Evolutionary conservation across 1,140 invertebrate species (phyloP).

Genomic region (Cydia fagiglandana): DNA sequence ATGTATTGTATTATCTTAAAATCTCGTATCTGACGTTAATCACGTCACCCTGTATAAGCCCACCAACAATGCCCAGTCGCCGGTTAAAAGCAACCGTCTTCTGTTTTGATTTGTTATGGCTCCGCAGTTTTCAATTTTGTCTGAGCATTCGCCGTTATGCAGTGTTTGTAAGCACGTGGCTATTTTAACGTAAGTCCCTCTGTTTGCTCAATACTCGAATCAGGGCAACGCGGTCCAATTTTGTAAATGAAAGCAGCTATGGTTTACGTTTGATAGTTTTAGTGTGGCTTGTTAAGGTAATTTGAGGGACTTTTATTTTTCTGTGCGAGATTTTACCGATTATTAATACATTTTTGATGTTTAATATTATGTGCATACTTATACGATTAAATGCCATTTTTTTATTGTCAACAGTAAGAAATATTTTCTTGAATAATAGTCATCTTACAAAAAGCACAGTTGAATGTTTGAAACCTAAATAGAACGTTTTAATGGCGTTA

Average conservation of each 20-base stretch:
- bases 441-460: too few relatives aligned
- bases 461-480: too few relatives aligned
- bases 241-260: conserved; percentile 15
- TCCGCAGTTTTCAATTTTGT: conserved; percentile 30
- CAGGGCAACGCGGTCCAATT: conserved; percentile 28
- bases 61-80: conserved; percentile 9
- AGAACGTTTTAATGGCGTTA: too few relatives aligned
- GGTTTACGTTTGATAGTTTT: not conserved
- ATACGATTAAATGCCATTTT: too few relatives aligned
- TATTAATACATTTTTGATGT: too few relatives aligned
- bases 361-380: too few relatives aligned
- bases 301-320: not conserved
- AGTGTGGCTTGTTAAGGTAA: not conserved
- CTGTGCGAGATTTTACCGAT: not conserved
- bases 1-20: too few relatives aligned
- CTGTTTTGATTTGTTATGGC: conserved; percentile 28
- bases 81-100: not conserved
- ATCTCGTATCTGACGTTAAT: not conserved
- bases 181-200: conserved; percentile 22
- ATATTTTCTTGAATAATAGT: too few relatives aligned
- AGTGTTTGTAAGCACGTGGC: conserved; percentile 29
- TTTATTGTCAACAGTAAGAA: too few relatives aligned
- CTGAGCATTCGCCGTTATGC: conserved; percentile 20
- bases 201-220: conserved; percentile 27
- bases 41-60: not conserved